Conservation (phyloP, 2,113 vertebrate species). For the Engystomops pustulosus region DNA sequence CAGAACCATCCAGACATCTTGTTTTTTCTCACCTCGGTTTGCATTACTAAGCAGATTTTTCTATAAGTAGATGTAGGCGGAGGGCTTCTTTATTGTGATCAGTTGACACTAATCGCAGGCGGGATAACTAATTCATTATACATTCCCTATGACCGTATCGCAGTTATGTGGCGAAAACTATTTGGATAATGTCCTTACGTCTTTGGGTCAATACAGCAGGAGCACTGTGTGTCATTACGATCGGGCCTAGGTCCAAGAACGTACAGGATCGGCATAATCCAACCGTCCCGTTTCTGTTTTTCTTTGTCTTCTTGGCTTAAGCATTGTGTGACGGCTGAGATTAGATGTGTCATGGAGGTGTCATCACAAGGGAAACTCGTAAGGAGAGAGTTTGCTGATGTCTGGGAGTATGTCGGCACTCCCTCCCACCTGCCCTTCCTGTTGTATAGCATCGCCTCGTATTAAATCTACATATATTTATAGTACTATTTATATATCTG, state of each 20-base stretch:
- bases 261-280: no score
- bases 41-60: not conserved
- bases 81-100: not conserved
- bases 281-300: no score
- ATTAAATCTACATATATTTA: not conserved
- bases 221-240: no score
- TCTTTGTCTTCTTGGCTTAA: not conserved
- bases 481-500: not conserved
- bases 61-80: not conserved
- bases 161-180: not conserved
- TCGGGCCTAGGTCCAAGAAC: no score
- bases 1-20: no score
- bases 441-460: not conserved
- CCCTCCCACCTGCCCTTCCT: not conserved
- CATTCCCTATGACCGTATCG: not conserved
- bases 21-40: not conserved
- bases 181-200: no score
- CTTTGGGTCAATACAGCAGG: no score
- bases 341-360: not conserved
- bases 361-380: not conserved
- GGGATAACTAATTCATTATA: not conserved
- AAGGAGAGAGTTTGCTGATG: not conserved
- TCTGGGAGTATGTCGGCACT: not conserved
- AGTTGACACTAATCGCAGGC: not conserved
- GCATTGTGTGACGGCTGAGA: not conserved